phyloP scores from a whole-genome alignment of 2,113 vertebrate genomes.

The Vireo altiloquus region DNA sequence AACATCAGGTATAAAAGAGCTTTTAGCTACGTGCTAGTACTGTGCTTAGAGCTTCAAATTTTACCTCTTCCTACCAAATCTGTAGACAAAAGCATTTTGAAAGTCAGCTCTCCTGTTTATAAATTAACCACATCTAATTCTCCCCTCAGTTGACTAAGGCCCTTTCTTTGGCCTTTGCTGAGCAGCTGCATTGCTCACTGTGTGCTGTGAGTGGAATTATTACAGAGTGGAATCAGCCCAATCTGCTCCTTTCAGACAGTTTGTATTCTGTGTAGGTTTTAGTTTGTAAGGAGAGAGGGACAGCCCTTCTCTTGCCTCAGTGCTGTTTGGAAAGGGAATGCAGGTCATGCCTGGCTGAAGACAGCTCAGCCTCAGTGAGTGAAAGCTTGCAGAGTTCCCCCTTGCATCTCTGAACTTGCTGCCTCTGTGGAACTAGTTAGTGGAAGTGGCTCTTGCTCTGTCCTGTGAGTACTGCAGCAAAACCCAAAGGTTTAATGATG shows the following conservation, averaged over 20 bases:
- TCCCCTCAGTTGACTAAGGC: not conserved
- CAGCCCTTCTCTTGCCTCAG: not conserved
- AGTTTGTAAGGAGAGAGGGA: not conserved
- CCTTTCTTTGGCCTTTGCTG: constrained; percentile 7
- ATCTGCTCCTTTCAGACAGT: constrained; percentile 39
- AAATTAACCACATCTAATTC: constrained; percentile 29
- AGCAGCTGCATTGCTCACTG: not conserved
- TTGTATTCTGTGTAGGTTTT: constrained; percentile 33
- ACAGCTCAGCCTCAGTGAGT: not conserved
- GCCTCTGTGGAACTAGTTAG: not conserved
- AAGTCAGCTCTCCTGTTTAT: not conserved
- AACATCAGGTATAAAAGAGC: not conserved
- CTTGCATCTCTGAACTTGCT: not conserved
- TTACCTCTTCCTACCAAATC: not conserved
- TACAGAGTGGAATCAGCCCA: constrained; percentile 25
- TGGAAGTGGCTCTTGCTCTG: not conserved
- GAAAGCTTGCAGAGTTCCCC: not conserved
- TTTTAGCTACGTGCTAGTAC: not conserved
- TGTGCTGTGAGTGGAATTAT: not conserved
- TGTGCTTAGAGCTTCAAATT: not conserved
- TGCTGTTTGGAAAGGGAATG: not conserved
- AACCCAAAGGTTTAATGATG: not conserved
- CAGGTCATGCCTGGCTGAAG: not conserved
- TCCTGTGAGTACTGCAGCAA: not conserved
- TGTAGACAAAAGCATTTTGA: not conserved